These are phyloP conservation scores for Neuroscelio doddi DNA, from an alignment of 2,888 invertebrate genomes.

Conservation along the genomic window DNA sequence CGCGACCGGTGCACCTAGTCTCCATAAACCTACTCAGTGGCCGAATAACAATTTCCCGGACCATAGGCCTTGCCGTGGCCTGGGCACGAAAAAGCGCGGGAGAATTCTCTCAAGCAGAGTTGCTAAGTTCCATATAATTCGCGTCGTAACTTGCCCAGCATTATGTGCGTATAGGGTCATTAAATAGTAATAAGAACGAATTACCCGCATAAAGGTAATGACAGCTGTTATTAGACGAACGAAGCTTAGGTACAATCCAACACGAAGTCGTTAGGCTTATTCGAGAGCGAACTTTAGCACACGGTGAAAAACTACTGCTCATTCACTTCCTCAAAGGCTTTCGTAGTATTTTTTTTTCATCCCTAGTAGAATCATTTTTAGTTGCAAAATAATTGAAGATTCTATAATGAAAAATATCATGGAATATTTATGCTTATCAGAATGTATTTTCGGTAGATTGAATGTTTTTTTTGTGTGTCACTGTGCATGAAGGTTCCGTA, in stretches of 20 bases:
- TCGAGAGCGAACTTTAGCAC: neutral
- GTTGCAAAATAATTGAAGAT: neutral
- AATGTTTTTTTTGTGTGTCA: no score
- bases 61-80: neutral
- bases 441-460: no score
- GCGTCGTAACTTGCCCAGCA: slow-evolving; percentile 31
- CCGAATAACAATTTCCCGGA: slow-evolving; percentile 4
- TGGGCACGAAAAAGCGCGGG: neutral
- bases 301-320: neutral
- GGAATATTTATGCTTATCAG: no score
- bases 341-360: no score
- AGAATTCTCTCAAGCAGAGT: slow-evolving; percentile 2
- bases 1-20: slow-evolving; percentile 10
- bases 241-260: slow-evolving; percentile 23
- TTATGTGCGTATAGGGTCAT: slow-evolving; percentile 34
- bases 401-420: neutral
- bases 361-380: neutral
- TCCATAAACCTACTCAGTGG: slow-evolving; percentile 7
- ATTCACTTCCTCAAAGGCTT: neutral
- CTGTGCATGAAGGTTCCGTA: no score
- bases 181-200: slow-evolving; percentile 44
- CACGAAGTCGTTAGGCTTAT: slow-evolving; percentile 19
- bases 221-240: slow-evolving; percentile 20
- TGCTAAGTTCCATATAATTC: slow-evolving; percentile 31
- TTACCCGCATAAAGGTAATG: slow-evolving; percentile 37